Evolutionary conservation across 1,140 invertebrate genomes (phyloP).

Genomic region (Nasonia longicornis): DNA sequence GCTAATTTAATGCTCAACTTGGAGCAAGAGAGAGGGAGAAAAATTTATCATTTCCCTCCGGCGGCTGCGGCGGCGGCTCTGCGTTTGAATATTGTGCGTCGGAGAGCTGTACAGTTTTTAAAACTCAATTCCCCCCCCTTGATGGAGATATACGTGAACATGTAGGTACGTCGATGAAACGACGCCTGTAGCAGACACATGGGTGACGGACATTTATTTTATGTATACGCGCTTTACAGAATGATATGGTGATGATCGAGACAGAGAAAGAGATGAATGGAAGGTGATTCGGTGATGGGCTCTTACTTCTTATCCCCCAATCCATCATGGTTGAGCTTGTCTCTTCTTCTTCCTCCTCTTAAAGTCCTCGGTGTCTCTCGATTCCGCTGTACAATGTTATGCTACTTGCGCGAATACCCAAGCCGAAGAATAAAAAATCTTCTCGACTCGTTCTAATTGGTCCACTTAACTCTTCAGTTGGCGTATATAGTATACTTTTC

Average conservation of each 20-base stretch:
- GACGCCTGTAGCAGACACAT: too few species aligned
- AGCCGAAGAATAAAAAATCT: not conserved
- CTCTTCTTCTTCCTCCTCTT: slow-evolving; percentile 5
- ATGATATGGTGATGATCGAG: not conserved
- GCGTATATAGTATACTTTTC: not conserved
- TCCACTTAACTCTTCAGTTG: slow-evolving; percentile 20
- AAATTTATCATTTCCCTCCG: not conserved
- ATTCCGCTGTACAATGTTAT: not conserved
- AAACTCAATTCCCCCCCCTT: not conserved
- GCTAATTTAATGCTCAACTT: slow-evolving; percentile 3
- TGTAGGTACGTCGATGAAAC: not conserved
- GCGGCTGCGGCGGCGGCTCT: too few species aligned
- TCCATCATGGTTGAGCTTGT: slow-evolving; percentile 73
- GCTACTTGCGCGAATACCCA: not conserved
- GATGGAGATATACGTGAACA: not conserved
- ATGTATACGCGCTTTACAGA: not conserved
- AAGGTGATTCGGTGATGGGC: slow-evolving; percentile 46
- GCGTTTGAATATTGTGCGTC: not conserved
- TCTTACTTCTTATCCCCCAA: slow-evolving; percentile 86
- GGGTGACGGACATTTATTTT: not conserved
- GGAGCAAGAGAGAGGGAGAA: not conserved
- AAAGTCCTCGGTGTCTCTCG: not conserved
- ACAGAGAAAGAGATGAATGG: slow-evolving; percentile 21
- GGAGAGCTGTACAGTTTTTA: not conserved
- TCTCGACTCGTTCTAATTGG: slow-evolving; percentile 11